Conservation (phyloP, 1,140 invertebrate genomes). For the Lasioglossum albipes region DNA sequence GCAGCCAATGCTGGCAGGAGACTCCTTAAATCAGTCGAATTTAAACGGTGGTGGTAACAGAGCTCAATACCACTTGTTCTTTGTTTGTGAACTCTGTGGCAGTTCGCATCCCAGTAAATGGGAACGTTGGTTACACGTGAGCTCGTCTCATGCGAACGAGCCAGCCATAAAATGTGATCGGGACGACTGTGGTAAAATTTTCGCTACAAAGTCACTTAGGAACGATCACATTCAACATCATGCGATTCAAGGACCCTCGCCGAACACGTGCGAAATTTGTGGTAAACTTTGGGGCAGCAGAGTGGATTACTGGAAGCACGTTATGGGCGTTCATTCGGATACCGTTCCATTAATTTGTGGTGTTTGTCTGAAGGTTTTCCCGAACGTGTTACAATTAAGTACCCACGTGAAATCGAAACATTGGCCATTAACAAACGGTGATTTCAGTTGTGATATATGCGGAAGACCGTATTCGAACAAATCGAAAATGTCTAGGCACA, state of each 20-base stretch:
- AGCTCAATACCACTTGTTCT: constrained; percentile 79
- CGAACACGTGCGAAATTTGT: constrained; percentile 80
- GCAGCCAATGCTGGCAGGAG: constrained; percentile 50
- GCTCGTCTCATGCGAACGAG: constrained; percentile 76
- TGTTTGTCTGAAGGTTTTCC: constrained; percentile 81
- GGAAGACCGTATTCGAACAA: constrained; percentile 81
- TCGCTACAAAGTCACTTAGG: constrained; percentile 78
- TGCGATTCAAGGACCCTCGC: constrained; percentile 77
- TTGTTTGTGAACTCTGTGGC: constrained; percentile 81
- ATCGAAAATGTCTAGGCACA: constrained; percentile 81
- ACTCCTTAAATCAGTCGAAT: constrained; percentile 55
- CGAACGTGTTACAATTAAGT: constrained; percentile 77
- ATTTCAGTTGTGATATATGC: constrained; percentile 81
- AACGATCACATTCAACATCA: constrained; percentile 80
- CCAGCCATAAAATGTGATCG: constrained; percentile 76
- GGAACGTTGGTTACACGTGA: constrained; percentile 81
- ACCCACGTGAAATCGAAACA: constrained; percentile 79
- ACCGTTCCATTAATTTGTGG: constrained; percentile 81
- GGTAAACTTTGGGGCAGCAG: constrained; percentile 81
- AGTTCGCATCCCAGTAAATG: constrained; percentile 80
- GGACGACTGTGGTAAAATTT: constrained; percentile 79
- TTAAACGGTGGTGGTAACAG: constrained; percentile 73
- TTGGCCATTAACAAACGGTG: constrained; percentile 79
- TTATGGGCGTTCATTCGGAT: constrained; percentile 81
- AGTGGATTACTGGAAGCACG: constrained; percentile 82